Base-by-base conservation (phyloP, 2,113 vertebrate genomes). In the Tauraco erythrolophus region DNA sequence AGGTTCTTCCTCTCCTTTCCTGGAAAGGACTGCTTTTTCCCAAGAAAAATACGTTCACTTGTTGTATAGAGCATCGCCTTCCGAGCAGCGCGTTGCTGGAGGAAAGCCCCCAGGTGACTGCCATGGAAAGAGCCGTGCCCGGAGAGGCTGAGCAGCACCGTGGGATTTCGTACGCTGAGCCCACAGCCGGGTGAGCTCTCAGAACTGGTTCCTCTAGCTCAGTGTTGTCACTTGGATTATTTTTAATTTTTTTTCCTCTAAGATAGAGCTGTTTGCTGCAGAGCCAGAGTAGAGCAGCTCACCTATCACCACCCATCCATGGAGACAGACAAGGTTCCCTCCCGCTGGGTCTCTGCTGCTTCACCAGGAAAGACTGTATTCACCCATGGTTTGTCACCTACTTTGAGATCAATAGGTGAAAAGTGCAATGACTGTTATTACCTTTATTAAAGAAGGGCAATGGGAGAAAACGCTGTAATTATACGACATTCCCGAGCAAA, bases 311-410 rank as follows among this genome's bases (percentile, higher is more conserved):
- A 39, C 69, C 45, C 10, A 0, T 21, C 61, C 35, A 8, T 2
- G 10, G 56, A 69, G 65, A 33, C 14, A 11, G 24, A n/a, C 7
- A 6, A 45, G 25, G 10, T 33, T 69, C 30, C 54, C 31, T 60
- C 70, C 16, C 11, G 35, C 82, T 14, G 7, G 6, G 9, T 23
- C 54, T n/a, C 45, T 19, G 51, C 53, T 48, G n/a, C n/a, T 35
- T 10, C 33, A 19, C 2, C 48, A 28, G 23, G 22, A 5, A 21
- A 31, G 22, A 6, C 19, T 7, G 5, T 33, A 43, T 17, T 31
- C 39, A 11, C 58, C 35, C 23, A 0, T 0, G 10, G 3, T 17
- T 24, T 22, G 24, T 14, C 65, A 39, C 23, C 37, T n/a, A 1
- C 31, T 45, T 11, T 6, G 18, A n/a, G 25, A 28, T 9, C 56